phyloP scores from a whole-genome alignment of 53 echinoderm and acorn worm genomes.

The Actinopyga echinites region DNA sequence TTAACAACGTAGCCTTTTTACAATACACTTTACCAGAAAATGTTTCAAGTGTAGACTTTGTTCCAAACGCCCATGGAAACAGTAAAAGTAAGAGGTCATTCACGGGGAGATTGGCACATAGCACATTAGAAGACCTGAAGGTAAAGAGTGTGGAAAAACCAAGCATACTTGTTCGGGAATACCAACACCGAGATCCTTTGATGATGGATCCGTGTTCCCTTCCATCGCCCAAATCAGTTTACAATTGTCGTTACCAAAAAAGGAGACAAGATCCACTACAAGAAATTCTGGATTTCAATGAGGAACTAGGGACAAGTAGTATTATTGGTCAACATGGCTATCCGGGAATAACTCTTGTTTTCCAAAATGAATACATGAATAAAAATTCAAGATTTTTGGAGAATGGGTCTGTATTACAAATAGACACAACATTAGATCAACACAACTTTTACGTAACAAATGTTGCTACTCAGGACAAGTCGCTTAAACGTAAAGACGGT shows the following conservation, averaged over 20 bases:
- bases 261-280: constrained; percentile 46
- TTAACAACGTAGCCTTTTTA: constrained; percentile 46
- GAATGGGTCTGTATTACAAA: constrained; percentile 32
- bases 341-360: constrained; percentile 43
- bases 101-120: constrained; percentile 33
- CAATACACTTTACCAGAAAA: constrained; percentile 38
- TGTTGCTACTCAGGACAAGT: constrained; percentile 23
- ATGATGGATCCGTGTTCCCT: constrained; percentile 43
- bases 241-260: constrained; percentile 44
- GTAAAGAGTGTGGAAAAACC: constrained; percentile 25
- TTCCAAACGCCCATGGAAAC: constrained; percentile 46
- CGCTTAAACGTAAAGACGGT: constrained; percentile 17
- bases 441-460: constrained; percentile 45
- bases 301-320: constrained; percentile 29
- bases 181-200: constrained; percentile 39
- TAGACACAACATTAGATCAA: constrained; percentile 48
- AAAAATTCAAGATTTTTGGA: constrained; percentile 34
- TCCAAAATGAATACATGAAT: constrained; percentile 41
- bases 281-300: constrained; percentile 46
- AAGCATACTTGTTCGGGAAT: constrained; percentile 30
- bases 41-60: constrained; percentile 32
- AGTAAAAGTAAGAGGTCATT: constrained; percentile 42
- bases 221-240: constrained; percentile 41
- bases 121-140: constrained; percentile 30
- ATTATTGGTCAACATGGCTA: constrained; percentile 50